Evolutionary conservation across 2,888 invertebrate species (phyloP).

Genomic region (Tyria jacobaeae): DNA sequence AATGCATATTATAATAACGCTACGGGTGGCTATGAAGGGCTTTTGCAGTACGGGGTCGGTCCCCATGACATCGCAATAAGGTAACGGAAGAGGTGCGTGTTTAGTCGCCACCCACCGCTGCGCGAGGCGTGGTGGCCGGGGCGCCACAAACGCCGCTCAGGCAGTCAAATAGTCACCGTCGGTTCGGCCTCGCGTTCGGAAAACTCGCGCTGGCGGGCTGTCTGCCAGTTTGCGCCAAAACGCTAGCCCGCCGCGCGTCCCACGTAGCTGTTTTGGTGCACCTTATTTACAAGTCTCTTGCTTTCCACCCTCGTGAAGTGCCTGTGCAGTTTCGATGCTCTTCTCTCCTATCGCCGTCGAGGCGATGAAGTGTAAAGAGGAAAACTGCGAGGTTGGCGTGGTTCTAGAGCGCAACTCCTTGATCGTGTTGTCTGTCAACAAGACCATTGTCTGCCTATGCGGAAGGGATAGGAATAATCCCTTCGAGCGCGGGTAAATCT

Average conservation of each 20-base stretch:
- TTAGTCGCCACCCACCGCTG: slow-evolving; percentile 81
- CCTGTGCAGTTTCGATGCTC: slow-evolving; percentile 82
- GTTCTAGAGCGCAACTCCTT: slow-evolving; percentile 83
- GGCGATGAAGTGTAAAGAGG: slow-evolving; percentile 87
- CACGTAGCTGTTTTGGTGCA: slow-evolving; percentile 66
- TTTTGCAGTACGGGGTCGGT: slow-evolving; percentile 78
- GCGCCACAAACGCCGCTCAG: slow-evolving; percentile 66
- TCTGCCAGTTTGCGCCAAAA: slow-evolving; percentile 80
- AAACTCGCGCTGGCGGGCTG: slow-evolving; percentile 73
- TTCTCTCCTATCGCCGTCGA: slow-evolving; percentile 84
- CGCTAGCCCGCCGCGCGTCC: slow-evolving; percentile 72
- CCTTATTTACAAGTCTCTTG: slow-evolving; percentile 46
- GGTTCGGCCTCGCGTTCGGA: slow-evolving; percentile 74
- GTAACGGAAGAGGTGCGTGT: slow-evolving; percentile 84
- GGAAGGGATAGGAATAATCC: slow-evolving; percentile 80
- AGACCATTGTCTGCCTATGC: slow-evolving; percentile 85
- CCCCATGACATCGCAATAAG: slow-evolving; percentile 83
- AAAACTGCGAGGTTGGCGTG: slow-evolving; percentile 86
- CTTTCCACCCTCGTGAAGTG: slow-evolving; percentile 66
- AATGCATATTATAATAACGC: slow-evolving; percentile 62
- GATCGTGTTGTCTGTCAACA: slow-evolving; percentile 83
- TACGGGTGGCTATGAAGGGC: slow-evolving; percentile 63
- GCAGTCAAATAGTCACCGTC: slow-evolving; percentile 83
- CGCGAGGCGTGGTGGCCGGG: slow-evolving; percentile 80
- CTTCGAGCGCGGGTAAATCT: slow-evolving; percentile 84